Percentiles rank a stretch among this genome's conserved stretches.
Conservation (phyloP, 2,888 invertebrate genomes). For the Drosophila anceps region DNA sequence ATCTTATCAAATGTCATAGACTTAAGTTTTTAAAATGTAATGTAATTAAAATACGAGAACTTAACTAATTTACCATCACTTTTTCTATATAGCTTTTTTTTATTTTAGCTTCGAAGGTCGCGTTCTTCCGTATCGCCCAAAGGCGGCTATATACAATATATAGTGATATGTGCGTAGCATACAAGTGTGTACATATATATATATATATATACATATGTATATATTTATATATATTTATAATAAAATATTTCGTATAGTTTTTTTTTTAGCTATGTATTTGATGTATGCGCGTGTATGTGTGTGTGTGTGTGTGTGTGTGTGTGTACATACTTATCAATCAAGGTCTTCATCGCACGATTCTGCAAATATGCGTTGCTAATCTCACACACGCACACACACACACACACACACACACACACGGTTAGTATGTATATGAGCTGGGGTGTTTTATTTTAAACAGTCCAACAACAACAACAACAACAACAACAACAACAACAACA, state of each 20-base stretch:
- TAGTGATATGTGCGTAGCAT: constrained; percentile 12
- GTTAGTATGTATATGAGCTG: not conserved
- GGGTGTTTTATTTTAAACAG: constrained; percentile 34
- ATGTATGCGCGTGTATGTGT: not conserved
- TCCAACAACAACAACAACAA: constrained; percentile 22
- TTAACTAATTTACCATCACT: constrained; percentile 70
- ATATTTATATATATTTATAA: not conserved
- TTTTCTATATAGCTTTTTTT: not conserved
- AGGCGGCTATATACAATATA: not conserved
- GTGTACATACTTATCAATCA: constrained; percentile 71
- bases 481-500: constrained; percentile 24
- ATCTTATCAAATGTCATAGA: constrained; percentile 73
- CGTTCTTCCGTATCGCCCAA: constrained; percentile 35
- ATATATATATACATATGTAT: not conserved
- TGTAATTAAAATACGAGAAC: constrained; percentile 56
- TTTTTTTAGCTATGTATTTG: constrained; percentile 8
- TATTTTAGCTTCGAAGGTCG: constrained; percentile 33
- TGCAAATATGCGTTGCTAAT: constrained; percentile 72
- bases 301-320: not conserved
- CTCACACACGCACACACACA: constrained; percentile 25
- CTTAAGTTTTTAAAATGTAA: constrained; percentile 66
- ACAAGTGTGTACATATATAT: not conserved
- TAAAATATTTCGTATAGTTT: constrained; percentile 32
- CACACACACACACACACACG: constrained; percentile 4
- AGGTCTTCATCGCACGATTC: constrained; percentile 78